Percentiles rank a stretch among this genome's conserved stretches.
Evolutionary conservation across 2,797 vertebrate genomes (phyloP).

Genomic region (Tamandua tetradactyla): DNA sequence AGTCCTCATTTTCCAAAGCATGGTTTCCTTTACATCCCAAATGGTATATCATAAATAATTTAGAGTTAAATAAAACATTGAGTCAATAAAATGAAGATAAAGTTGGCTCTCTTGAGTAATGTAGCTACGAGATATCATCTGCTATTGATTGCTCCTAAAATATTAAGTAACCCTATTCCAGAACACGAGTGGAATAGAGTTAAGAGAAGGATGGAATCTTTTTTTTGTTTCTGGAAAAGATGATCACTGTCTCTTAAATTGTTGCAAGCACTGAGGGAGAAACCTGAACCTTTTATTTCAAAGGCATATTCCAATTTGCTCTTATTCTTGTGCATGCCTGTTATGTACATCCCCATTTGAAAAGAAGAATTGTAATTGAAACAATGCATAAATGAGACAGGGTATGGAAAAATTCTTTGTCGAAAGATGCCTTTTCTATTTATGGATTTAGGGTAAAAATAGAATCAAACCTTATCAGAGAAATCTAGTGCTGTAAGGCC

Average conservation of each 20-base stretch:
- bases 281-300: background rate
- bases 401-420: background rate
- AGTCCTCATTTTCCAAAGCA: slow-evolving; percentile 44
- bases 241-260: slow-evolving; percentile 27
- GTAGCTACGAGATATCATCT: slow-evolving; percentile 60
- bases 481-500: background rate
- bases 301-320: background rate
- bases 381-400: background rate
- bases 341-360: background rate
- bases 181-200: slow-evolving; percentile 46
- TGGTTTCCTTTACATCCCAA: slow-evolving; percentile 39
- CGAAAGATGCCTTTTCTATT: background rate
- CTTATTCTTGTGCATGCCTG: background rate
- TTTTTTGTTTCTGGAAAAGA: slow-evolving; percentile 44
- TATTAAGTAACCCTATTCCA: slow-evolving; percentile 65
- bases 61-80: slow-evolving; percentile 67
- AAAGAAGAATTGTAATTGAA: background rate
- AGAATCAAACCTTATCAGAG: background rate
- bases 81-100: slow-evolving; percentile 68
- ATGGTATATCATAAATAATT: slow-evolving; percentile 71
- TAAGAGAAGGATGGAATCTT: slow-evolving; percentile 13
- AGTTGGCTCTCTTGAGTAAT: slow-evolving; percentile 58
- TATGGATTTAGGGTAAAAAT: background rate
- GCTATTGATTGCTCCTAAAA: slow-evolving; percentile 72
- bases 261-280: background rate